A percentile compares a stretch with the other conserved stretches of the same genome.
phyloP scores from a whole-genome alignment of 2,113 vertebrate genomes.

The Narcine bancroftii region DNA sequence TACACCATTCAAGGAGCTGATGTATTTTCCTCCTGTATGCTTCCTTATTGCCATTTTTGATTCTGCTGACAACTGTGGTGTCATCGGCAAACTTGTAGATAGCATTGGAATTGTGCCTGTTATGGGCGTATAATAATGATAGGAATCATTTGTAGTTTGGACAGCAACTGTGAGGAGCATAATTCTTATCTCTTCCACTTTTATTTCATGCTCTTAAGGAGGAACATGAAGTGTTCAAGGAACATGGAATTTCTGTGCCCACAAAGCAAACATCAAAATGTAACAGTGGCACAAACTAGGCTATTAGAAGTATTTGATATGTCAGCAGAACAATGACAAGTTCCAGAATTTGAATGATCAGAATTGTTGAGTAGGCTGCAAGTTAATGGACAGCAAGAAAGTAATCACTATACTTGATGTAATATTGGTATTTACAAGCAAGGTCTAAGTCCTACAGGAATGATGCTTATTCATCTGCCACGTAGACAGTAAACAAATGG shows the following conservation, averaged over 20 bases:
- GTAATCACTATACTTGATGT: not conserved
- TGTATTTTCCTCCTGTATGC: no score
- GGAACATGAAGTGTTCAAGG: not conserved
- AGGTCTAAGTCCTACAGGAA: not conserved
- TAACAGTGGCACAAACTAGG: not conserved
- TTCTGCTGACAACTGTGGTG: no score
- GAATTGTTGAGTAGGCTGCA: not conserved
- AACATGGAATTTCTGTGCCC: not conserved
- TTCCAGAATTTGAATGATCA: not conserved
- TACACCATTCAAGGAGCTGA: no score
- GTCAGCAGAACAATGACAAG: not conserved
- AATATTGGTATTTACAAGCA: not conserved
- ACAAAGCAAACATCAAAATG: not conserved
- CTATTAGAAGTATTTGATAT: not conserved
- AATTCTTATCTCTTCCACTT: not conserved
- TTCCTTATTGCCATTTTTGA: no score
- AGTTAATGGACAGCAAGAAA: not conserved
- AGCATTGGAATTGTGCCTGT: no score
- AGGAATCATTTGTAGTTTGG: no score
- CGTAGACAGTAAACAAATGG: not conserved
- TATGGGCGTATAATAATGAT: no score
- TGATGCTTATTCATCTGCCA: not conserved
- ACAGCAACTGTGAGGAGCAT: no score
- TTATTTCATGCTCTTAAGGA: not conserved
- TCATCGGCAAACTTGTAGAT: no score